phyloP scores from a whole-genome alignment of 2,113 vertebrate genomes.

The Neolamprologus brichardi region DNA sequence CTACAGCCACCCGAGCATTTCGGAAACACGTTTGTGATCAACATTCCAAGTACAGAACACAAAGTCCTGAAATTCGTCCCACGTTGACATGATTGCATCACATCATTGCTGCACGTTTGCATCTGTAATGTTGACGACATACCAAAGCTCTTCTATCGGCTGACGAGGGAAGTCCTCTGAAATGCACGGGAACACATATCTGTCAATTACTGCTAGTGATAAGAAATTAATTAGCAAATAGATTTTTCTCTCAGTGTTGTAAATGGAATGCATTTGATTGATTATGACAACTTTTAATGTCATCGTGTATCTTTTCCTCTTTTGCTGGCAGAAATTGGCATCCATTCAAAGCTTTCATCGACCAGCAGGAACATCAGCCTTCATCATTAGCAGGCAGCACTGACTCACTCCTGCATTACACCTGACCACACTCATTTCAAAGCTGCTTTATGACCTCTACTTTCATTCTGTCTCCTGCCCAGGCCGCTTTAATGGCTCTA shows the following conservation, averaged over 20 bases:
- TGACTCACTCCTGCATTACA: constrained; percentile 12
- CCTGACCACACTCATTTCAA: constrained; percentile 19
- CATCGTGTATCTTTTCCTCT: neutral
- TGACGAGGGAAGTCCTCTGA: neutral
- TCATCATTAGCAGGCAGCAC: neutral
- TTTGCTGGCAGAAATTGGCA: neutral
- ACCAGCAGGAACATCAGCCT: neutral
- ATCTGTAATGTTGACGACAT: neutral
- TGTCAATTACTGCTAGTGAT: neutral
- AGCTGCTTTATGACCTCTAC: constrained; percentile 8
- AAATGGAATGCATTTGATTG: neutral
- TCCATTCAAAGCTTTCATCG: neutral
- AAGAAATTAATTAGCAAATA: neutral
- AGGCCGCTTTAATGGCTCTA: constrained; percentile 29
- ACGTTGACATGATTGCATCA: neutral
- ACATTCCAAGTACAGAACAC: neutral
- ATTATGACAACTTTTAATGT: neutral
- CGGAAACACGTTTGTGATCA: neutral
- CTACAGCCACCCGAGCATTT: neutral
- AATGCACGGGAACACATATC: neutral
- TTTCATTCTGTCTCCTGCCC: constrained; percentile 23
- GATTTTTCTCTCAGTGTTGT: neutral
- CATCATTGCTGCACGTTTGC: neutral
- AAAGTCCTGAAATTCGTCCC: neutral
- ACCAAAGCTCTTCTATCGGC: neutral